These are phyloP conservation scores for Alfaro cultratus DNA, from an alignment of 2,797 vertebrate genomes.

Conservation along the genomic window DNA sequence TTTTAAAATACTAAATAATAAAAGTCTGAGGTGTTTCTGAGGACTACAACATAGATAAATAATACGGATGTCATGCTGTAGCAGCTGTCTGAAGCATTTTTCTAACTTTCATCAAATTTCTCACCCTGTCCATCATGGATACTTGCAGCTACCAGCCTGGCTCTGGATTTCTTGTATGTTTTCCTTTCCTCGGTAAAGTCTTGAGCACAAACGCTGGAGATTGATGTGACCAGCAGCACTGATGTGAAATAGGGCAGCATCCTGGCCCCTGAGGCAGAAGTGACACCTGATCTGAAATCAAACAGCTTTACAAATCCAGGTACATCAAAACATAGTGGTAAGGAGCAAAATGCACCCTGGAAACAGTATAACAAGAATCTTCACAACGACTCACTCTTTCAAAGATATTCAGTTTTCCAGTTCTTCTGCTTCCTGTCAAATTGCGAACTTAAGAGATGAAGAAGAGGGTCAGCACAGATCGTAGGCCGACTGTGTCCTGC, in stretches of 20 bases:
- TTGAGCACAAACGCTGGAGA: slow-evolving; percentile 79
- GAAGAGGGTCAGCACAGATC: slow-evolving; percentile 13
- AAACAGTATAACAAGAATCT: not conserved
- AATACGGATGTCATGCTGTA: not conserved
- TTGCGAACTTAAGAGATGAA: slow-evolving; percentile 17
- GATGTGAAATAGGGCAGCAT: slow-evolving; percentile 76
- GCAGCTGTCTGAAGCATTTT: not conserved
- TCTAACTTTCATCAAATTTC: slow-evolving; percentile 23
- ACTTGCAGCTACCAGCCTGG: slow-evolving; percentile 72
- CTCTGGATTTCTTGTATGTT: slow-evolving; percentile 69
- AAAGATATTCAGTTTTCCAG: slow-evolving; percentile 13
- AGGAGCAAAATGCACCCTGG: not conserved
- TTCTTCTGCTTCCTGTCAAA: slow-evolving; percentile 21
- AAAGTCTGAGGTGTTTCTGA: not conserved
- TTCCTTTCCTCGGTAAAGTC: slow-evolving; percentile 77
- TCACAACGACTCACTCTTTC: slow-evolving; percentile 40
- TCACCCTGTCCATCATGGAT: slow-evolving; percentile 86
- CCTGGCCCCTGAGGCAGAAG: slow-evolving; percentile 43
- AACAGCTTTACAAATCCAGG: not conserved
- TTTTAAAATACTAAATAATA: not conserved
- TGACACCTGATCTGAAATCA: slow-evolving; percentile 7
- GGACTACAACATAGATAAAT: not conserved
- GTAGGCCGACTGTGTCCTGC: slow-evolving; percentile 44
- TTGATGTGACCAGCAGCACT: slow-evolving; percentile 80
- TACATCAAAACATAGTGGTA: slow-evolving; percentile 2